Evolutionary conservation across 2,888 invertebrate genomes (phyloP).

Genomic region (Schizaphis graminum): DNA sequence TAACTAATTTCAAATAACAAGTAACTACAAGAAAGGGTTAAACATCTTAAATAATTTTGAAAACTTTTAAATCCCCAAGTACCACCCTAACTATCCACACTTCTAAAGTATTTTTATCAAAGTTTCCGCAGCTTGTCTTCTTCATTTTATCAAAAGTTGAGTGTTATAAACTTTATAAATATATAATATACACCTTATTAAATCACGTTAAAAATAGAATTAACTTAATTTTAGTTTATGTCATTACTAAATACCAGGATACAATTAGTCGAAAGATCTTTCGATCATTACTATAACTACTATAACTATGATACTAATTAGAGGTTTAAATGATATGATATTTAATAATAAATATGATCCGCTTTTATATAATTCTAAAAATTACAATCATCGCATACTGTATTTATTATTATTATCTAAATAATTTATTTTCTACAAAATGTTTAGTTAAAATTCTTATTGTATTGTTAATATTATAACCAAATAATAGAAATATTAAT

Average conservation of each 20-base stretch:
- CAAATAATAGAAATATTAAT: background rate
- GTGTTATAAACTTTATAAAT: conserved; percentile 35
- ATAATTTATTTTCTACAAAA: background rate
- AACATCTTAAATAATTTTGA: conserved; percentile 41
- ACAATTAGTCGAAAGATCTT: background rate
- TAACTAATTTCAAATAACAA: conserved; percentile 36
- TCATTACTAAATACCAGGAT: background rate
- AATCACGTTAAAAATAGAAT: conserved; percentile 26
- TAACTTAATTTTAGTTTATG: conserved; percentile 15
- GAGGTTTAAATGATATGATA: background rate
- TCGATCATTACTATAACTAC: background rate
- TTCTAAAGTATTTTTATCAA: conserved; percentile 42
- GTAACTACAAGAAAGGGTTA: conserved; percentile 48
- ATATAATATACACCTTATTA: conserved; percentile 22
- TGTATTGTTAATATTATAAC: background rate
- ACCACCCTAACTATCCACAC: background rate
- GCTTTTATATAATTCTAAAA: background rate
- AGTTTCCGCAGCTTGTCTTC: conserved; percentile 28
- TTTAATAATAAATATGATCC: background rate
- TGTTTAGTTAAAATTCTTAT: background rate
- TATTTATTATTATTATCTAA: background rate
- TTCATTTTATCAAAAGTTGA: conserved; percentile 38
- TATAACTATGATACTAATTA: background rate
- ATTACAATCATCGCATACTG: background rate
- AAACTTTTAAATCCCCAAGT: conserved; percentile 43